Evolutionary conservation across 2,113 vertebrate species (phyloP).

Genomic region (Osmerus eperlanus): DNA sequence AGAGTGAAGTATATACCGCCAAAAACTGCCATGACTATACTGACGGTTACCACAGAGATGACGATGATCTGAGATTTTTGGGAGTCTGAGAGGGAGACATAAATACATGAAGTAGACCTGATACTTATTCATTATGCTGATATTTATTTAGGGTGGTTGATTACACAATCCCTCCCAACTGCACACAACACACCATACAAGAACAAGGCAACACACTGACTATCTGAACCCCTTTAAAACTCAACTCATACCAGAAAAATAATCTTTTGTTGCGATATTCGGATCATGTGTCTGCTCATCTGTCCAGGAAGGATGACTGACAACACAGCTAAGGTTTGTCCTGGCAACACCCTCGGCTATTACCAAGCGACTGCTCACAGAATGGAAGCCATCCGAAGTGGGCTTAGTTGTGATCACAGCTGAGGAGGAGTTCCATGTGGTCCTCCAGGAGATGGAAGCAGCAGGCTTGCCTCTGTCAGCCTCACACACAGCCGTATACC

Average conservation of each 20-base stretch:
- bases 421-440: not conserved
- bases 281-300: not conserved
- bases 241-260: not conserved
- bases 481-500: constrained; percentile 56
- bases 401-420: fast-evolving
- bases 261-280: fast-evolving
- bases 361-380: constrained; percentile 46
- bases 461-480: constrained; percentile 55
- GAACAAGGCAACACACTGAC: no score
- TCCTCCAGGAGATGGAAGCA: constrained; percentile 61
- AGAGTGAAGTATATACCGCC: constrained; percentile 19
- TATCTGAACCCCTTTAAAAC: not conserved
- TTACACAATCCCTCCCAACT: not conserved
- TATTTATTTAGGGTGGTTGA: not conserved
- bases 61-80: not conserved
- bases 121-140: not conserved
- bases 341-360: constrained; percentile 10
- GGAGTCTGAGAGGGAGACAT: not conserved
- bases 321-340: constrained; percentile 49
- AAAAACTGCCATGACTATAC: constrained; percentile 11
- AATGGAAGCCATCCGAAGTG: constrained; percentile 2
- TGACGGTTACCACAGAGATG: not conserved
- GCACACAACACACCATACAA: no score
- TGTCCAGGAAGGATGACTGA: constrained; percentile 31
- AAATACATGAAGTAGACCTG: not conserved